phyloP scores from a whole-genome alignment of 2,797 vertebrate genomes.

The Parambassis ranga region DNA sequence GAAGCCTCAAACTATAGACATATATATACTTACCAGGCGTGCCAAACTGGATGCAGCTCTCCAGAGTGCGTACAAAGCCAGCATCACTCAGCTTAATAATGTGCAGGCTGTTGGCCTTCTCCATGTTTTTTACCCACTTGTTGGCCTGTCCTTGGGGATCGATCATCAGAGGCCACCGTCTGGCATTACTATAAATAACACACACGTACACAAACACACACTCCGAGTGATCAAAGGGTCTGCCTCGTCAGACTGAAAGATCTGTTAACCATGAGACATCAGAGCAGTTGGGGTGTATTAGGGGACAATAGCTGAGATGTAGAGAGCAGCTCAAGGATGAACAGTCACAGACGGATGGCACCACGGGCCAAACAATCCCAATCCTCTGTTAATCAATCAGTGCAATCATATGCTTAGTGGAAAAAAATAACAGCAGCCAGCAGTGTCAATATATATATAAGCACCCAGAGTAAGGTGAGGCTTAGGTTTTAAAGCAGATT shows the following conservation, averaged over 20 bases:
- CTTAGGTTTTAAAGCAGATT: too few relatives aligned
- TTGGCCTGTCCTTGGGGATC: constrained; percentile 92
- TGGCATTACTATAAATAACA: constrained; percentile 79
- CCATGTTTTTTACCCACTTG: constrained; percentile 93
- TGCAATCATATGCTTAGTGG: too few relatives aligned
- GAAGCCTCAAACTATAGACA: neutral
- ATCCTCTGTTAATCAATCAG: neutral
- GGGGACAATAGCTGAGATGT: constrained; percentile 22
- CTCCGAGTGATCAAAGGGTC: constrained; percentile 8
- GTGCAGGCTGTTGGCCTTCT: constrained; percentile 86
- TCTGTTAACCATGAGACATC: constrained; percentile 27
- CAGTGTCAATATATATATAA: neutral
- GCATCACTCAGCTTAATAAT: constrained; percentile 85
- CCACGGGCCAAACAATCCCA: constrained; percentile 25
- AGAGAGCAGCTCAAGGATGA: constrained; percentile 10
- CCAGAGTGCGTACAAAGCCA: constrained; percentile 86
- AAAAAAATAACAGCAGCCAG: too few relatives aligned
- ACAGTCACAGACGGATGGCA: constrained; percentile 38
- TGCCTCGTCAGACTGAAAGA: constrained; percentile 21
- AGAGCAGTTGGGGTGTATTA: constrained; percentile 3
- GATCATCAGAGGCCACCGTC: constrained; percentile 92
- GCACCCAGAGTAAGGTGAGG: neutral
- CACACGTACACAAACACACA: neutral
- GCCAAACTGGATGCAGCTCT: constrained; percentile 92
- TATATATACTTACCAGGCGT: constrained; percentile 78